Percentiles rank a stretch among this genome's conserved stretches.
Evolutionary conservation across 2,797 vertebrate species (phyloP).

Genomic region (Pterois miles): DNA sequence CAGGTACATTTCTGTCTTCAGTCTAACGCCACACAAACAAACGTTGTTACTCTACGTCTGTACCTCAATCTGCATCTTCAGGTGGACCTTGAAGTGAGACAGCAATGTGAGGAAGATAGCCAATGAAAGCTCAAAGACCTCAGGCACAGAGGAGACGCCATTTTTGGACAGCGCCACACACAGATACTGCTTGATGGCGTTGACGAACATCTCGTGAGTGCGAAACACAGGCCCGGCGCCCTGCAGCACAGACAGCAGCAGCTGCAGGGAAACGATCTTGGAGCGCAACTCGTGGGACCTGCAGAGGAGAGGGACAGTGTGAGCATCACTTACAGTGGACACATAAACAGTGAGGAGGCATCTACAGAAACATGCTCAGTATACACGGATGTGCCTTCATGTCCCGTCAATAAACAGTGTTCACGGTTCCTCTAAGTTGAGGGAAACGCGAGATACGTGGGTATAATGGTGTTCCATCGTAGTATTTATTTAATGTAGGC

Average conservation of each 20-base stretch:
- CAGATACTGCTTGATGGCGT: slow-evolving; percentile 97
- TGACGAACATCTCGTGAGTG: slow-evolving; percentile 98
- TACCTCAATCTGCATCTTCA: slow-evolving; percentile 99
- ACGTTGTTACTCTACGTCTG: background rate
- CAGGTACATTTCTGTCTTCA: background rate
- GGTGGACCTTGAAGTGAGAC: slow-evolving; percentile 96
- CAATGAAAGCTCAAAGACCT: slow-evolving; percentile 96
- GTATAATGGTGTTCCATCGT: background rate
- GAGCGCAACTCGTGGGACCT: slow-evolving; percentile 97
- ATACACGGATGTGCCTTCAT: background rate
- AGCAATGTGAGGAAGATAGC: slow-evolving; percentile 97
- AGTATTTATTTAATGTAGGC: slow-evolving; percentile 22
- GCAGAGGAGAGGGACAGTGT: slow-evolving; percentile 20
- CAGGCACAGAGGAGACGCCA: slow-evolving; percentile 96
- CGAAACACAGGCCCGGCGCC: slow-evolving; percentile 94
- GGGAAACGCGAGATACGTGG: background rate
- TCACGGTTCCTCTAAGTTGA: background rate
- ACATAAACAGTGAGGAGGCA: background rate
- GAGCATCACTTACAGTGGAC: background rate
- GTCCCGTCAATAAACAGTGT: background rate
- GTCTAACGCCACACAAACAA: background rate
- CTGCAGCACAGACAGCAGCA: slow-evolving; percentile 94
- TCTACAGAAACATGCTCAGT: background rate
- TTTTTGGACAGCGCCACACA: slow-evolving; percentile 98
- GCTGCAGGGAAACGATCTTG: slow-evolving; percentile 95